Conservation (phyloP, 2,888 invertebrate genomes). For the Odontomyia ornata region DNA sequence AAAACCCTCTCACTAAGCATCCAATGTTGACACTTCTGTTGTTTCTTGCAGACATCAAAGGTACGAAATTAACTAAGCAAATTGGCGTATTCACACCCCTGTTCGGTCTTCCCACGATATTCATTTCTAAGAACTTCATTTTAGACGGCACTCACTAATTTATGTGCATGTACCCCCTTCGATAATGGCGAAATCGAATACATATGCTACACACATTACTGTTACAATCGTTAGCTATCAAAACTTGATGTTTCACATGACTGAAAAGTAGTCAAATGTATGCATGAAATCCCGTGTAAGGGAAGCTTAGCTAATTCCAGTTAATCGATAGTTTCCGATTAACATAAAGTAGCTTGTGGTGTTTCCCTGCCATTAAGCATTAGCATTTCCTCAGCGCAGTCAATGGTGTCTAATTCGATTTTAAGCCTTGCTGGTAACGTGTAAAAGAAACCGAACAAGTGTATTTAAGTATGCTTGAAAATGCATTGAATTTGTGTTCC, state of each 20-base stretch:
- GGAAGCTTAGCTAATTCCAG: neutral
- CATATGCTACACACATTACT: neutral
- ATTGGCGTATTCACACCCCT: neutral
- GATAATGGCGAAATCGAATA: neutral
- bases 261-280: neutral
- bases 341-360: neutral
- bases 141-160: neutral
- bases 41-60: neutral
- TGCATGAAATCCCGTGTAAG: neutral
- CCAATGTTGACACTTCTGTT: no score
- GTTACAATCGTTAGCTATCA: neutral
- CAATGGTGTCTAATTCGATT: neutral
- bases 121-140: neutral
- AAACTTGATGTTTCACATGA: neutral
- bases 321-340: conserved; percentile 1
- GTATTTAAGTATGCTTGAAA: neutral
- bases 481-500: neutral
- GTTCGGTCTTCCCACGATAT: neutral
- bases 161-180: neutral
- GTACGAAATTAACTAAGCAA: neutral
- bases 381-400: neutral
- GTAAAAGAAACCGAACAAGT: neutral
- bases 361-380: conserved; percentile 2
- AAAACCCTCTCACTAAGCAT: no score
- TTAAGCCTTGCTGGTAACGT: neutral